Percentiles rank a stretch among this genome's conserved stretches.
Conservation (phyloP, 2,113 vertebrate species). For the Sclerurus mexicanus region DNA sequence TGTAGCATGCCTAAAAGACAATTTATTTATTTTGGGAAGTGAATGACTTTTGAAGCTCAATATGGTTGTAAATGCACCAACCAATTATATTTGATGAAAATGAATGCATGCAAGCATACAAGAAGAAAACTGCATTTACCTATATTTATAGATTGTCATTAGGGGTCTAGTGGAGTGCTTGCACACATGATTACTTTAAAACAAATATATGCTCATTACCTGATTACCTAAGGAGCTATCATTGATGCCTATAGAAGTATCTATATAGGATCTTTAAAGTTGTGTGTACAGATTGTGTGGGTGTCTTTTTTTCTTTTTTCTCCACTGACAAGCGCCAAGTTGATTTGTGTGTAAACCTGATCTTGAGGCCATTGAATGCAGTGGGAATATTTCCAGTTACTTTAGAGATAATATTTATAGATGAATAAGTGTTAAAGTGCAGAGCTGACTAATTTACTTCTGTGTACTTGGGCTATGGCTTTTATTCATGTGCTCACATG, state of each 20-base stretch:
- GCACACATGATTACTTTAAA: not conserved
- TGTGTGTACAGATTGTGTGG: accelerated
- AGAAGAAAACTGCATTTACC: not conserved
- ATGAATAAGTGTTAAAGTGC: not conserved
- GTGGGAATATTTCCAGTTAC: not conserved
- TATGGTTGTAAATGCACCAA: not conserved
- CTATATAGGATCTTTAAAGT: not conserved
- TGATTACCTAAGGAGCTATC: not conserved
- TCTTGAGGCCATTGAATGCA: not conserved
- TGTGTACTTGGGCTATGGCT: not conserved
- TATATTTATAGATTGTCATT: not conserved
- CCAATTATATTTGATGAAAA: not conserved
- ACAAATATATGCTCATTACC: not conserved
- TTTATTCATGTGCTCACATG: slow-evolving; percentile 25
- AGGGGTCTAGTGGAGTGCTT: not conserved
- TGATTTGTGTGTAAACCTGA: not conserved
- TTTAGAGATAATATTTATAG: not conserved
- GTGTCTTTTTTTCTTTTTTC: not conserved
- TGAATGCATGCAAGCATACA: not conserved
- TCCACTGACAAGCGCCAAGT: accelerated
- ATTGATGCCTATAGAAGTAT: not conserved
- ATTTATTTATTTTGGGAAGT: not conserved
- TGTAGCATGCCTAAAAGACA: not conserved
- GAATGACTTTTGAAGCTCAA: not conserved
- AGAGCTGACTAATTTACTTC: not conserved